Percentiles rank a stretch among this genome's conserved stretches.
Conservation (phyloP, 2,888 invertebrate genomes). For the Xestia ashworthii region DNA sequence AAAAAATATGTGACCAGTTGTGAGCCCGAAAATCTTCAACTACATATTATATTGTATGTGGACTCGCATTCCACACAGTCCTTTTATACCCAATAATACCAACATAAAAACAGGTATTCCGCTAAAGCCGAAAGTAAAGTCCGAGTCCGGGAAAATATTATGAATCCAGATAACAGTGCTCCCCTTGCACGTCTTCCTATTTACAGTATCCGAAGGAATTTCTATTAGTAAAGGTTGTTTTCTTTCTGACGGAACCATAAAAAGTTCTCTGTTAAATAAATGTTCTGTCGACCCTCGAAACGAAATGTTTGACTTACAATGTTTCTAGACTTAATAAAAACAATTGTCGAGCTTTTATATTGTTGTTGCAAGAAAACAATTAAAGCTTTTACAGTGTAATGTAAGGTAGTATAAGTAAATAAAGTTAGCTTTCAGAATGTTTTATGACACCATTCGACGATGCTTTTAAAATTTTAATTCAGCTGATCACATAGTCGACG, state of each 20-base stretch:
- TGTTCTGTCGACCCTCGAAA: constrained; percentile 81
- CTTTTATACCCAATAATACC: constrained; percentile 74
- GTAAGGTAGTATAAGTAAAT: constrained; percentile 42
- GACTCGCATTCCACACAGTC: constrained; percentile 67
- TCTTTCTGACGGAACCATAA: constrained; percentile 85
- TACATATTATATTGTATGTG: constrained; percentile 68
- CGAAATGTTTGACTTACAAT: constrained; percentile 82
- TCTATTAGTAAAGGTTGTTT: constrained; percentile 87
- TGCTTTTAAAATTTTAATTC: constrained; percentile 64
- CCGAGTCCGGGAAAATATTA: constrained; percentile 83
- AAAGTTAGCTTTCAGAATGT: constrained; percentile 43
- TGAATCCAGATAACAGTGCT: constrained; percentile 82
- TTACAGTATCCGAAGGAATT: constrained; percentile 88
- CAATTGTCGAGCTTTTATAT: constrained; percentile 79
- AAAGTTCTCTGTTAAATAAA: constrained; percentile 86
- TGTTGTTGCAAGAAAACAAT: constrained; percentile 78
- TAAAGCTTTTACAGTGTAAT: constrained; percentile 71
- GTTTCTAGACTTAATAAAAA: constrained; percentile 82
- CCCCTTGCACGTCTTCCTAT: constrained; percentile 87
- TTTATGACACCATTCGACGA: constrained; percentile 25
- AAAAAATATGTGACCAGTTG: constrained; percentile 46
- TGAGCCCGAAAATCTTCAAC: constrained; percentile 62
- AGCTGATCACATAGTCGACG: constrained; percentile 55
- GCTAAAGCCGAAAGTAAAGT: constrained; percentile 79
- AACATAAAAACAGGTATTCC: constrained; percentile 79